A percentile compares a stretch with the other conserved stretches of the same genome.
phyloP scores from a whole-genome alignment of 30 jellyfish, hydroid and myxozoan species.

The Chironex yamaguchii region DNA sequence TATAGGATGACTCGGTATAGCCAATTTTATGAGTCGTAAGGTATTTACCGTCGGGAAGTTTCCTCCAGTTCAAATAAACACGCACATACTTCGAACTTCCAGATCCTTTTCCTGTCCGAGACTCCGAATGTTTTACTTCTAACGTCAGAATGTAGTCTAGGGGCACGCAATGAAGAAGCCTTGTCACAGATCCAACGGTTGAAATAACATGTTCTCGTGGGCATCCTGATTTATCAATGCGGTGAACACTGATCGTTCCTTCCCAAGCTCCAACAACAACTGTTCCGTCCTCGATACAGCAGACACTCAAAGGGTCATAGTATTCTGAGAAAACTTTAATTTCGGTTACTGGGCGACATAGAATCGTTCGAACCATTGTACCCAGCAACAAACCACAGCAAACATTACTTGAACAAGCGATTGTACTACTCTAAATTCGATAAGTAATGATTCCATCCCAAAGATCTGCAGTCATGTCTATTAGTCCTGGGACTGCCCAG shows the following conservation, averaged over 20 bases:
- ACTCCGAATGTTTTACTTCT: conserved; percentile 57
- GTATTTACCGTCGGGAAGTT: conserved; percentile 2
- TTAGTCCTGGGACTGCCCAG: too few relatives aligned
- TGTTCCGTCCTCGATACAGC: conserved; percentile 80
- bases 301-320: conserved; percentile 79
- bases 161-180: conserved; percentile 51
- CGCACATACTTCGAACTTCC: conserved; percentile 59
- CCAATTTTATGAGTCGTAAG: conserved; percentile 41
- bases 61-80: conserved; percentile 73
- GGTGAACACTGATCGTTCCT: conserved; percentile 55
- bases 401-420: too few relatives aligned
- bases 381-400: too few relatives aligned
- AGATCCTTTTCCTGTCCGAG: conserved; percentile 40
- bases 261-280: conserved; percentile 63
- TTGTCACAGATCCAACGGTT: conserved; percentile 64
- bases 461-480: too few relatives aligned
- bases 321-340: conserved; percentile 82
- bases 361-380: conserved; percentile 96
- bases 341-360: conserved; percentile 89
- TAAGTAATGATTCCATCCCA: too few relatives aligned
- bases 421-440: too few relatives aligned
- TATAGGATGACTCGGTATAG: conserved; percentile 55
- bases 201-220: conserved; percentile 52
- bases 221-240: conserved; percentile 52
- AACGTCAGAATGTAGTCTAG: conserved; percentile 64